Evolutionary conservation across 2,888 invertebrate genomes (phyloP).

Genomic region (Parascotia fuliginaria): DNA sequence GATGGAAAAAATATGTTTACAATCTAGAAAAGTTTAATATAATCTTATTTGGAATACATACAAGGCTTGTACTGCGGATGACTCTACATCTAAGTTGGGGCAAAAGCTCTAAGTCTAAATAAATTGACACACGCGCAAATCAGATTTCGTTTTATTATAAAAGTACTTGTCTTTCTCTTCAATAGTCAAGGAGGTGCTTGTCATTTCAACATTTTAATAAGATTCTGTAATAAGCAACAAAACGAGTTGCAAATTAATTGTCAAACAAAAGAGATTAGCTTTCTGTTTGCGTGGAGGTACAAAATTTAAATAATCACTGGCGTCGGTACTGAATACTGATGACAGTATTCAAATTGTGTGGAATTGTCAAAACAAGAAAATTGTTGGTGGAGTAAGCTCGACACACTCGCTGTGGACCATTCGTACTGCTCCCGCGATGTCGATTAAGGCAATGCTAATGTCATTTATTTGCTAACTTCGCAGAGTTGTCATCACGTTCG

Average conservation of each 20-base stretch:
- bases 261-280: constrained; percentile 69
- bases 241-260: constrained; percentile 66
- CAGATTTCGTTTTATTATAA: constrained; percentile 16
- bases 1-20: too few relatives aligned
- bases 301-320: constrained; percentile 73
- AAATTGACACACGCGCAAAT: too few relatives aligned
- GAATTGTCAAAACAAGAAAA: constrained; percentile 74
- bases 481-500: constrained; percentile 58
- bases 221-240: constrained; percentile 47
- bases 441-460: constrained; percentile 79
- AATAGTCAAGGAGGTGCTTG: constrained; percentile 42
- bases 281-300: constrained; percentile 67
- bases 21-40: too few relatives aligned
- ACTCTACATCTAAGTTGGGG: too few relatives aligned
- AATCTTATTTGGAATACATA: too few relatives aligned
- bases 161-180: constrained; percentile 30
- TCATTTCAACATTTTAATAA: constrained; percentile 47
- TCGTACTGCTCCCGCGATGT: constrained; percentile 67
- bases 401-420: constrained; percentile 49
- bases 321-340: constrained; percentile 67
- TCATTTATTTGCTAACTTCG: constrained; percentile 75
- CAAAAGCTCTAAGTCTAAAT: too few relatives aligned
- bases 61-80: too few relatives aligned
- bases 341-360: constrained; percentile 71
- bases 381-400: constrained; percentile 59